These are phyloP conservation scores for Caranx melampygus DNA, from an alignment of 2,113 vertebrate genomes.

Conservation along the genomic window DNA sequence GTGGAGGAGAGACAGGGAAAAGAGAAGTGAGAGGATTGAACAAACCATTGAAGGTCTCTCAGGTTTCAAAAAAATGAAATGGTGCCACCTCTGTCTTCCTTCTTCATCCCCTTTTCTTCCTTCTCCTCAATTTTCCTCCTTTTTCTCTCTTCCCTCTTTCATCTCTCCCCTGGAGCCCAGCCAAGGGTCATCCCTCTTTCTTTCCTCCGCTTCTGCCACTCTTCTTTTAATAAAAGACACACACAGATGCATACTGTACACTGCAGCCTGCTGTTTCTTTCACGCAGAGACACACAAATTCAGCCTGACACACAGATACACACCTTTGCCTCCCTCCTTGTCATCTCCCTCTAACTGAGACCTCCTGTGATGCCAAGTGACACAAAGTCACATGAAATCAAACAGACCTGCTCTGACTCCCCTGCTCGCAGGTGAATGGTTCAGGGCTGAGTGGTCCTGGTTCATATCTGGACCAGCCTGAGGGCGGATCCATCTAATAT, in stretches of 20 bases:
- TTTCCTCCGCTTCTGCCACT: constrained; percentile 28
- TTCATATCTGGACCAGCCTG: constrained; percentile 61
- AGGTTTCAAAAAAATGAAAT: constrained; percentile 66
- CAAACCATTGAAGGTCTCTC: constrained; percentile 60
- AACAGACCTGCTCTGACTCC: constrained; percentile 50
- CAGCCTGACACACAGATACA: constrained; percentile 35
- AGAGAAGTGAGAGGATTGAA: constrained; percentile 14
- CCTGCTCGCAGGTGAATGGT: constrained; percentile 47
- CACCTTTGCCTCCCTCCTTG: constrained; percentile 54
- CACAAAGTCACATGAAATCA: constrained; percentile 46
- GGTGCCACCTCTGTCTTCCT: constrained; percentile 46
- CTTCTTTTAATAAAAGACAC: constrained; percentile 63
- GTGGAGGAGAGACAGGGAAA: constrained; percentile 19
- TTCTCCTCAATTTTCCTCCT: constrained; percentile 41
- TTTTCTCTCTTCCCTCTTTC: constrained; percentile 41
- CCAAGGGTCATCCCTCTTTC: constrained; percentile 57
- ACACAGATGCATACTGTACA: constrained; percentile 25
- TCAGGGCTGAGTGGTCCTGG: constrained; percentile 25
- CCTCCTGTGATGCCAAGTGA: constrained; percentile 60
- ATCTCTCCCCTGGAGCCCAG: constrained; percentile 57
- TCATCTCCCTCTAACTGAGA: constrained; percentile 47
- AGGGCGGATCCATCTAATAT: constrained; percentile 56
- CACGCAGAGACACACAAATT: constrained; percentile 34
- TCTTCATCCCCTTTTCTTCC: constrained; percentile 41
- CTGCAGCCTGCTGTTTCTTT: constrained; percentile 41